phyloP scores from a whole-genome alignment of 2,113 vertebrate genomes.

The Scomber scombrus region DNA sequence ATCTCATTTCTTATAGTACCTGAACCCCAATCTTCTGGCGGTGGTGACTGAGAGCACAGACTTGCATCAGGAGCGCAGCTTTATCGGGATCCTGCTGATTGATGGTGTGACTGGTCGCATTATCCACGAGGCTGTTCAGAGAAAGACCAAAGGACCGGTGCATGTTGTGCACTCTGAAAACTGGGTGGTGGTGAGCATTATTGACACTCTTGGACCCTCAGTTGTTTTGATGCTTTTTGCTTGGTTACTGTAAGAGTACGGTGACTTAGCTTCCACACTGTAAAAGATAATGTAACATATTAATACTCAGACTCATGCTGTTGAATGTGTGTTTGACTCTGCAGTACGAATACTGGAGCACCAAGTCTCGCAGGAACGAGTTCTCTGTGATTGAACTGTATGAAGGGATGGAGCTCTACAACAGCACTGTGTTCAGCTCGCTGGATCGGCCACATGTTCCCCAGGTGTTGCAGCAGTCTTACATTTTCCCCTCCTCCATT shows the following conservation, averaged over 20 bases:
- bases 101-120: constrained; percentile 96
- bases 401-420: constrained; percentile 97
- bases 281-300: neutral
- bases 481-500: constrained; percentile 96
- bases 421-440: constrained; percentile 97
- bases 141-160: constrained; percentile 93
- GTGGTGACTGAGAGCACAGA: constrained; percentile 96
- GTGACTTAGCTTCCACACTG: neutral
- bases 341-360: constrained; percentile 98
- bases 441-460: constrained; percentile 93
- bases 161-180: constrained; percentile 98
- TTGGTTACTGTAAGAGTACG: neutral
- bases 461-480: constrained; percentile 96
- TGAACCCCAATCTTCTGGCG: constrained; percentile 96
- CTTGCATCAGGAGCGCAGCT: constrained; percentile 92
- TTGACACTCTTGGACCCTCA: neutral
- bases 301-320: too few species aligned
- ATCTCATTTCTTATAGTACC: constrained; percentile 82
- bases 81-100: constrained; percentile 92
- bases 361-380: constrained; percentile 95
- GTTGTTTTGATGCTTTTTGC: neutral
- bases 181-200: constrained; percentile 95
- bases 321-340: constrained; percentile 1
- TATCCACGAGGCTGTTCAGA: constrained; percentile 95
- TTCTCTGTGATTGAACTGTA: constrained; percentile 95